phyloP scores from a whole-genome alignment of 30 jellyfish, hydroid and myxozoan genomes.

The Hydractinia echinata region DNA sequence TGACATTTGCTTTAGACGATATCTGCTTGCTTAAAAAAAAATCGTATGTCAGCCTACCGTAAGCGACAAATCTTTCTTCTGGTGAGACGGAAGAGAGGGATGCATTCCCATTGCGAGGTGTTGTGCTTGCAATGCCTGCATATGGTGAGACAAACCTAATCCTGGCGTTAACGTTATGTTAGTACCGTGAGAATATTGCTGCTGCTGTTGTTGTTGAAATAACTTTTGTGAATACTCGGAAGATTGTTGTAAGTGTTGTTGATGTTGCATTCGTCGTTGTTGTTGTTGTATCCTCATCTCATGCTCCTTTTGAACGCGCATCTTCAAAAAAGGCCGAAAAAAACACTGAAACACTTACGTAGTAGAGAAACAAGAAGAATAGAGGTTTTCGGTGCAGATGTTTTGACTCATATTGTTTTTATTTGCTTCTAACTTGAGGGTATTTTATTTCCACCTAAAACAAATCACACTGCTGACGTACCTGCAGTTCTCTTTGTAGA shows the following conservation, averaged over 20 bases:
- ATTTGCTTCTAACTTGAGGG: no score
- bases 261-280: constrained; percentile 32
- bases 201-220: constrained; percentile 19
- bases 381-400: no score
- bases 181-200: constrained; percentile 6
- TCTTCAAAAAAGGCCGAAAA: constrained; percentile 12
- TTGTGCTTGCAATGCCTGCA: background rate
- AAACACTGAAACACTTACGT: no score
- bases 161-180: constrained; percentile 8
- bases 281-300: constrained; percentile 58
- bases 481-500: constrained; percentile 75
- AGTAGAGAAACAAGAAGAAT: no score
- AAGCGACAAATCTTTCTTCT: constrained; percentile 56
- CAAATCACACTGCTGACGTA: constrained; percentile 10
- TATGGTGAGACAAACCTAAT: constrained; percentile 12
- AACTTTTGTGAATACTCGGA: background rate
- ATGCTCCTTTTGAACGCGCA: constrained; percentile 77
- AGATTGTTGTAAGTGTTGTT: constrained; percentile 19
- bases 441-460: background rate
- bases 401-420: no score
- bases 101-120: constrained; percentile 17
- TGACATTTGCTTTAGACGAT: background rate
- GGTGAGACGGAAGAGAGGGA: constrained; percentile 33
- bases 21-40: background rate
- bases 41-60: constrained; percentile 44